Percentiles rank a stretch among this genome's conserved stretches.
Conservation (phyloP, 2,797 vertebrate species). For the Urocyon cinereoargenteus region DNA sequence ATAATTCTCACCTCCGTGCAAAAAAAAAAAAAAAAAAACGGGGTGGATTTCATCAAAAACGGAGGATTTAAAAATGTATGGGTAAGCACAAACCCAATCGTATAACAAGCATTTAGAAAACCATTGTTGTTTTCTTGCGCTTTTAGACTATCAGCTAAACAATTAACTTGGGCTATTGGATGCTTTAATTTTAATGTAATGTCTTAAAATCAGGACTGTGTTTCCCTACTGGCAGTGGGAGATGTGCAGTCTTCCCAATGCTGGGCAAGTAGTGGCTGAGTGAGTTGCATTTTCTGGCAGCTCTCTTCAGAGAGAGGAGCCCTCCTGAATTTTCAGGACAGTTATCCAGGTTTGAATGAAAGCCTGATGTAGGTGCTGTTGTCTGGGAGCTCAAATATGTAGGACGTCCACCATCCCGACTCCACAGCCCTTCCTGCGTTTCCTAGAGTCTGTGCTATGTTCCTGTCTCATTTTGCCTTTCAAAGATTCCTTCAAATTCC, state of each 20-base stretch:
- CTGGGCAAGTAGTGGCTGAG: background rate
- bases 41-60: background rate
- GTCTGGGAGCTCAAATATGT: background rate
- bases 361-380: fast-evolving
- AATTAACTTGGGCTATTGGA: background rate
- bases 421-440: background rate
- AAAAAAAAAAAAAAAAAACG: background rate
- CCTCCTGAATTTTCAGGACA: background rate
- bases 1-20: fast-evolving
- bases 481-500: background rate
- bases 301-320: background rate
- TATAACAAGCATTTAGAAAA: background rate
- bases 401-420: fast-evolving
- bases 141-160: background rate
- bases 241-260: background rate
- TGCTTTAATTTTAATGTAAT: background rate
- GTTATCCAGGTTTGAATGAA: too few species aligned
- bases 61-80: background rate
- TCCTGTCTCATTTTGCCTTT: background rate
- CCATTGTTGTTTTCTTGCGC: background rate
- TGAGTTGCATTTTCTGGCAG: background rate
- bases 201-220: background rate
- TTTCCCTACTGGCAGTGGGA: fast-evolving
- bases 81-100: background rate
- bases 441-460: background rate